A percentile compares a stretch with the other conserved stretches of the same genome.
Evolutionary conservation across 1,140 invertebrate genomes (phyloP).

Genomic region (Psilanteris sp.): DNA sequence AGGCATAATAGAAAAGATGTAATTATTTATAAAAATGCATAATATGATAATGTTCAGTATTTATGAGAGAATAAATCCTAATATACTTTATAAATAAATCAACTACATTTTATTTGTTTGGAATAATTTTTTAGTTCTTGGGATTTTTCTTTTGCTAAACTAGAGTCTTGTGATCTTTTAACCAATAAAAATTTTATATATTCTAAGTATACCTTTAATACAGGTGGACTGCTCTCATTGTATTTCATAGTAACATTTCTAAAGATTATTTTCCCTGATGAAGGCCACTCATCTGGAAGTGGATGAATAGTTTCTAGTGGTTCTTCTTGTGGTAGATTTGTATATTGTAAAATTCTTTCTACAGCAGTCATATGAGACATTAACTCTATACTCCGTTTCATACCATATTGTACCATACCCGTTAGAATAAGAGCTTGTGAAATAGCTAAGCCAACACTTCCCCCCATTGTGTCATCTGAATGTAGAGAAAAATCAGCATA

Average conservation of each 20-base stretch:
- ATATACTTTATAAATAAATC: too few species aligned
- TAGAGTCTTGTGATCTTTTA: too few species aligned
- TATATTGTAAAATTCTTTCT: conserved; percentile 89
- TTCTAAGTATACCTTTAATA: conserved; percentile 83
- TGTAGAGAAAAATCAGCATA: too few species aligned
- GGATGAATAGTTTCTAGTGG: conserved; percentile 70
- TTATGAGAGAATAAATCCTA: too few species aligned
- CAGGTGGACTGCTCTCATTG: conserved; percentile 81
- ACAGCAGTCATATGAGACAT: conserved; percentile 91
- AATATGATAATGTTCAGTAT: too few species aligned
- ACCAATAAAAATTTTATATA: too few species aligned
- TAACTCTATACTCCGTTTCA: conserved; percentile 86
- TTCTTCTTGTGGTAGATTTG: conserved; percentile 83
- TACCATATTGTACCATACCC: conserved; percentile 91
- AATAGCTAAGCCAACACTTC: conserved; percentile 89
- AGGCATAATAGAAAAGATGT: too few species aligned
- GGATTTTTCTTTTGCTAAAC: too few species aligned
- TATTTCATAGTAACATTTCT: conserved; percentile 85
- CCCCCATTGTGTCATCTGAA: conserved; percentile 73
- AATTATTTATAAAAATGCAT: too few species aligned
- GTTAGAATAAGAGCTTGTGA: conserved; percentile 90
- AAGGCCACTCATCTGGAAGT: conserved; percentile 78
- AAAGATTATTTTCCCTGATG: conserved; percentile 76
- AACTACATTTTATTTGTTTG: too few species aligned
- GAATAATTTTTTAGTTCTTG: too few species aligned